Conservation (phyloP, 1,140 invertebrate species). For the Halyomorpha halys region DNA sequence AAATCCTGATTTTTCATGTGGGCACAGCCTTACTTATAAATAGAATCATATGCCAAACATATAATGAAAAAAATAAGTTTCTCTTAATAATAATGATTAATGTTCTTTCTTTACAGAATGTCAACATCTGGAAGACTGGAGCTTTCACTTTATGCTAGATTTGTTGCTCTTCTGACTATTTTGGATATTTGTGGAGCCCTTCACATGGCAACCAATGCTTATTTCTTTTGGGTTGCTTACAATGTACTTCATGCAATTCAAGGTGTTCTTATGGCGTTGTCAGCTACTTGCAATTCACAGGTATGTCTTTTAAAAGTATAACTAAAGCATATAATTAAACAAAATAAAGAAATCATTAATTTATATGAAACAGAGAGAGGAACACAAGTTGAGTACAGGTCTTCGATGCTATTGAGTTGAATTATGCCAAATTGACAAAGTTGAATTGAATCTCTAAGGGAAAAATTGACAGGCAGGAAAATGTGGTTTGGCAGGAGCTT, state of each 20-base stretch:
- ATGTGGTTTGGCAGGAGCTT: too few species aligned
- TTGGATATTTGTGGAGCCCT: constrained; percentile 24
- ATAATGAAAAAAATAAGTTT: too few species aligned
- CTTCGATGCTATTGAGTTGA: too few species aligned
- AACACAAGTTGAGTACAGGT: too few species aligned
- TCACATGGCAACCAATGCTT: not conserved
- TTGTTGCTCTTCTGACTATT: constrained; percentile 34
- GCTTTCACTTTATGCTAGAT: constrained; percentile 43
- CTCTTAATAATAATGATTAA: too few species aligned
- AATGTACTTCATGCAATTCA: constrained; percentile 41
- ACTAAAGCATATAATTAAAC: not conserved
- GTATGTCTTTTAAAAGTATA: not conserved
- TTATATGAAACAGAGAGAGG: too few species aligned
- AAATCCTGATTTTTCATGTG: too few species aligned
- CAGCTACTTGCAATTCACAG: constrained; percentile 50
- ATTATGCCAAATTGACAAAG: too few species aligned
- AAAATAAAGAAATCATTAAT: not conserved
- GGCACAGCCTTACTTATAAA: too few species aligned
- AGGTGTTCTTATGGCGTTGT: constrained; percentile 49
- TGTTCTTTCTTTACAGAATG: not conserved
- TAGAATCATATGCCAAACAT: too few species aligned
- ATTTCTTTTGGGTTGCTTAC: constrained; percentile 37
- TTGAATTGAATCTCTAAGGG: too few species aligned
- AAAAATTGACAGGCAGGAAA: too few species aligned
- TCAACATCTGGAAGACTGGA: not conserved